phyloP scores from a whole-genome alignment of 2,113 vertebrate genomes.

The Amblyornis subalaris region DNA sequence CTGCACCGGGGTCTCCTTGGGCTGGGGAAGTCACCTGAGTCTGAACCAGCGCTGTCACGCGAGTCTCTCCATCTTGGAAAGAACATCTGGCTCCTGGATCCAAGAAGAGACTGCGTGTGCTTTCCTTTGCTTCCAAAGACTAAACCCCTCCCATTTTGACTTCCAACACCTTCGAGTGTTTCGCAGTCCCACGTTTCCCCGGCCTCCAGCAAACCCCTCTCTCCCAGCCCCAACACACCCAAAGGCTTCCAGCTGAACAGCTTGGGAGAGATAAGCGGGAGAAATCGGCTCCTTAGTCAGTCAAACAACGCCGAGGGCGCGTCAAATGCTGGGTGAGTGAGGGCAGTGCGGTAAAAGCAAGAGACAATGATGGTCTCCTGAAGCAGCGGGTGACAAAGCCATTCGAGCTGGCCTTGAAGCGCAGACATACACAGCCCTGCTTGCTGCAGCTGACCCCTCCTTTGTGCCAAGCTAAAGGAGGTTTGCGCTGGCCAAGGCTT shows the following conservation, averaged over 20 bases:
- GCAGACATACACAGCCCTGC: background rate
- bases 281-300: background rate
- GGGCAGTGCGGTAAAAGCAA: background rate
- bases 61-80: background rate
- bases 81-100: background rate
- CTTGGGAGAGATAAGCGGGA: background rate
- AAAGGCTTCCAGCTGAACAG: background rate
- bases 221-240: background rate
- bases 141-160: background rate
- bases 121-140: background rate
- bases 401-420: background rate
- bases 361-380: background rate
- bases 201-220: background rate
- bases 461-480: background rate
- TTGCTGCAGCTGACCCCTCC: background rate
- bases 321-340: background rate
- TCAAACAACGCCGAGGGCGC: background rate
- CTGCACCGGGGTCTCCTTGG: background rate
- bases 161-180: accelerated
- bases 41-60: background rate
- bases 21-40: background rate
- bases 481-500: background rate
- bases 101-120: background rate
- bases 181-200: accelerated
- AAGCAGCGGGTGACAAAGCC: background rate